These are phyloP conservation scores for Hoplostethus mediterraneus DNA, from an alignment of 2,797 vertebrate genomes.

Conservation along the genomic window DNA sequence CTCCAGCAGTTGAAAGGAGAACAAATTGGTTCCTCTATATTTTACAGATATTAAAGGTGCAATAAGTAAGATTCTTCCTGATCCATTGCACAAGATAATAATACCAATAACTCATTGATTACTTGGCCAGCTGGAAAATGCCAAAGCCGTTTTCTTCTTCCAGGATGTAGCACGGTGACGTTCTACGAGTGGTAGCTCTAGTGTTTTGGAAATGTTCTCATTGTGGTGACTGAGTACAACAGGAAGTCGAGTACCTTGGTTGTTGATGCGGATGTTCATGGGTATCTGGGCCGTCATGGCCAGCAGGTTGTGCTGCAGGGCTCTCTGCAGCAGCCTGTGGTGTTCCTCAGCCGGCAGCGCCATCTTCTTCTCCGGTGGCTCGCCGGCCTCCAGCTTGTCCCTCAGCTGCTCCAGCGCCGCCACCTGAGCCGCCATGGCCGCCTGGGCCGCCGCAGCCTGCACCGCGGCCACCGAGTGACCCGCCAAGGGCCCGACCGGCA, in stretches of 20 bases:
- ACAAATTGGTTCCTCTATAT: too few relatives aligned
- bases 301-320: conserved; percentile 95
- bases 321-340: conserved; percentile 93
- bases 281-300: conserved; percentile 96
- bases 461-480: conserved; percentile 90
- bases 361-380: conserved; percentile 97
- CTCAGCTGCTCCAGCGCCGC: conserved; percentile 94
- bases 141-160: too few relatives aligned
- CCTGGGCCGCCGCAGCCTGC: conserved; percentile 86
- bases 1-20: too few relatives aligned
- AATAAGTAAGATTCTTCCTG: too few relatives aligned
- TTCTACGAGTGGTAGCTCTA: too few relatives aligned
- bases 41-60: too few relatives aligned
- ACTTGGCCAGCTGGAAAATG: too few relatives aligned
- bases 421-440: conserved; percentile 91
- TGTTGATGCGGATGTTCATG: conserved; percentile 98
- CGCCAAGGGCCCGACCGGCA: conserved; percentile 82
- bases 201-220: too few relatives aligned
- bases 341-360: conserved; percentile 92
- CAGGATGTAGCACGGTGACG: too few relatives aligned
- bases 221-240: too few relatives aligned
- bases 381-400: conserved; percentile 94
- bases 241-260: conserved; percentile 86
- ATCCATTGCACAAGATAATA: too few relatives aligned
- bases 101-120: too few relatives aligned